Evolutionary conservation across 2,113 vertebrate genomes (phyloP).

Genomic region (Brachyhypopomus occidentalis): DNA sequence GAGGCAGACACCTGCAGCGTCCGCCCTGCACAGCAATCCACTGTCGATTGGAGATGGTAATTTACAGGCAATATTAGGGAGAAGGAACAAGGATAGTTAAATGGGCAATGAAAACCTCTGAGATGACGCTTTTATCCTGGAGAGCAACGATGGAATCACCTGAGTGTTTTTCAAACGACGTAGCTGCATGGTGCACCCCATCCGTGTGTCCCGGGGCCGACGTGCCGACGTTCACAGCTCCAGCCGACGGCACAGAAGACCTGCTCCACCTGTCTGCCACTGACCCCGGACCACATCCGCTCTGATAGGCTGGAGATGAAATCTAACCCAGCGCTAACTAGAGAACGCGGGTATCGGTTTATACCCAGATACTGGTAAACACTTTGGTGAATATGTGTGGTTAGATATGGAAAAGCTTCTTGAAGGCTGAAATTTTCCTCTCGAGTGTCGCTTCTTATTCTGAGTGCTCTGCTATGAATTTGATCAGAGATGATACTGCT

Average conservation of each 20-base stretch:
- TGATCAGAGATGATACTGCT: constrained; percentile 58
- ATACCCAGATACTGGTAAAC: not conserved
- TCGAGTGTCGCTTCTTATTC: not conserved
- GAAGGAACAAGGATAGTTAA: constrained; percentile 59
- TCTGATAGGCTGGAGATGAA: constrained; percentile 69
- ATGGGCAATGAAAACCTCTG: constrained; percentile 60
- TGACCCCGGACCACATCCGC: constrained; percentile 63
- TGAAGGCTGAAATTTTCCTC: too few species aligned
- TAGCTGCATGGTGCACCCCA: constrained; percentile 33
- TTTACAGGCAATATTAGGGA: constrained; percentile 59
- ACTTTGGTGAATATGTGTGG: not conserved
- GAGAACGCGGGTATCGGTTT: constrained; percentile 11
- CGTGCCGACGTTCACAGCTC: too few species aligned
- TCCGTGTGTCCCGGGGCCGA: too few species aligned
- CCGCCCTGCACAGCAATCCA: constrained; percentile 38
- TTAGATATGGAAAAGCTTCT: not conserved
- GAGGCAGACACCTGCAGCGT: constrained; percentile 7
- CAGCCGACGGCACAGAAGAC: too few species aligned
- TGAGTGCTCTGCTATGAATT: constrained; percentile 50
- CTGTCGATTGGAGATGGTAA: constrained; percentile 58
- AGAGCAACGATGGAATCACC: constrained; percentile 54
- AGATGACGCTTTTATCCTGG: constrained; percentile 59
- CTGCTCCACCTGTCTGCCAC: constrained; percentile 19
- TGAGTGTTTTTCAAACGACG: constrained; percentile 58
- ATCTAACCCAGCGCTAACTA: constrained; percentile 64